Evolutionary conservation across 2,888 invertebrate genomes (phyloP), one percentile per base, ranked within the genome.

Genomic region (Eupithecia pulchellata): DNA sequence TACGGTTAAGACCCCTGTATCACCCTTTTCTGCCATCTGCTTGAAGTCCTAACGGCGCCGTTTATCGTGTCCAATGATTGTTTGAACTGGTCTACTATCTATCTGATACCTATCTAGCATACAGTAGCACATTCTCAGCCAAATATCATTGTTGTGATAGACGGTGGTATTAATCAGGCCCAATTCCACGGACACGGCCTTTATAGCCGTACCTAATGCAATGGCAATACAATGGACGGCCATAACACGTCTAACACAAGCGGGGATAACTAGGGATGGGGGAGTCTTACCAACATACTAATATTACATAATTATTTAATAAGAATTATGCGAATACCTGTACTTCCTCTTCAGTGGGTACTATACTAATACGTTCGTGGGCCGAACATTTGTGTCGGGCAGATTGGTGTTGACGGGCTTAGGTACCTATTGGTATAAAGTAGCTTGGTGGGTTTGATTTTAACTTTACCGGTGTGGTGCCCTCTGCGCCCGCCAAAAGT

Each of bases 231-330:
- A 39, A 52, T 52, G 52, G 52, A 25, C 20, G 42, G 47, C 47
- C 29, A 47, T 47, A 47, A 64, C 42, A 64, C 29, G 42, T 32
- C 64, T 2, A 36, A 52, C 27, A 17, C 39, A 27, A 27, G 9
- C 62, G 3, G n/a, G n/a, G n/a, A n/a, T n/a, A n/a, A n/a, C 62
- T 62, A 62, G 62, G 36, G 62, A 29, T 62, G 62, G 25, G 39
- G 36, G 20, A 20, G 20, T 11, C 20, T 52, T 52, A 25, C 25
- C 52, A 4, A 25, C 20, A 25, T 25, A 25, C 25, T 1, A 47
- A 52, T 13, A 8, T 47, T n/a, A n/a, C n/a, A n/a, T n/a, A n/a
- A n/a, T n/a, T n/a, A 47, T 42, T n/a, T 42, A n/a, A 13, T 6
- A 36, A 36, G 6, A 52, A 13, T 25, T 25, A 20, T 47, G 25